Evolutionary conservation across 2,888 invertebrate species (phyloP).

Genomic region (Aphrophora alni): DNA sequence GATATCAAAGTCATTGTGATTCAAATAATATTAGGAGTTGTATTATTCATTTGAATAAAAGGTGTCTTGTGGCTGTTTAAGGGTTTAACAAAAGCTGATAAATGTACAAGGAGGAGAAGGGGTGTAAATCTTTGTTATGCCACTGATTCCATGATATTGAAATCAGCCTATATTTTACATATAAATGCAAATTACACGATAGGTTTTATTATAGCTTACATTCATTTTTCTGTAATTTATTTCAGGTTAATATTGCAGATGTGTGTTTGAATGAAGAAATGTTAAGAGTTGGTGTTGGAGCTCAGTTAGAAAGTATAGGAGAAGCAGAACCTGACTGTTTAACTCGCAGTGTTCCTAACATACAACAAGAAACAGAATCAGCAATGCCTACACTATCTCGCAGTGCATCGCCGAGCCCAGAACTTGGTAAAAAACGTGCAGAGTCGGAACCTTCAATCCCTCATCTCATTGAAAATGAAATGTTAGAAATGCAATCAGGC

Average conservation of each 20-base stretch:
- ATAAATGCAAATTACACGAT: no score
- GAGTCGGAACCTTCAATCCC: constrained; percentile 70
- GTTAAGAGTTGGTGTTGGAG: constrained; percentile 61
- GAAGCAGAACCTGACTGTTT: constrained; percentile 58
- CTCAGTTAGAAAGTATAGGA: constrained; percentile 56
- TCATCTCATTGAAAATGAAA: constrained; percentile 59
- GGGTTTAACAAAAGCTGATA: no score
- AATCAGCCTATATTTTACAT: no score
- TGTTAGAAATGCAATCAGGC: not conserved
- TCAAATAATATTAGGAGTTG: no score
- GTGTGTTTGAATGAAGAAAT: constrained; percentile 81
- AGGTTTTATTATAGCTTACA: no score
- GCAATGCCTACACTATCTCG: constrained; percentile 52
- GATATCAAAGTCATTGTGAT: no score
- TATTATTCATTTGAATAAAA: no score
- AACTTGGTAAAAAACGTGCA: constrained; percentile 57
- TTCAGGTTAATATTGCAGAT: constrained; percentile 72
- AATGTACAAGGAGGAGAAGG: no score
- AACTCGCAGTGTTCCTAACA: constrained; percentile 68
- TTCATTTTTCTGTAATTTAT: not conserved
- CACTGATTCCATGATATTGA: no score
- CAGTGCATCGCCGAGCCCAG: constrained; percentile 22
- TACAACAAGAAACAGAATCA: constrained; percentile 59
- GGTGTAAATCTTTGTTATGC: no score
- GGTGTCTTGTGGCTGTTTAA: no score